Evolutionary conservation across 2,797 vertebrate genomes (phyloP), one percentile per base, ranked within the genome.

Genomic region (Cuculus canorus): DNA sequence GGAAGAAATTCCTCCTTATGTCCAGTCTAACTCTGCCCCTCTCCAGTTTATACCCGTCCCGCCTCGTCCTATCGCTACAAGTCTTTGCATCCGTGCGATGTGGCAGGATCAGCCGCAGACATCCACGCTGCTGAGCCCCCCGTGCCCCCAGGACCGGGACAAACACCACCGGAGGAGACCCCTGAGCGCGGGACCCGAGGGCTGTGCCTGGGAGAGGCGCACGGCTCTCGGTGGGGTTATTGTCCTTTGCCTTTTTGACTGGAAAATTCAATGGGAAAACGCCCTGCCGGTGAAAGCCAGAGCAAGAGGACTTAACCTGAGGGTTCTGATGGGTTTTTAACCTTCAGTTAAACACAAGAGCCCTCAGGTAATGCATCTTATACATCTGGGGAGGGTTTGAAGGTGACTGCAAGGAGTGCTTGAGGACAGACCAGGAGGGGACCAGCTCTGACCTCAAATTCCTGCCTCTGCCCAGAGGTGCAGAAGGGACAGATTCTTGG

Each of bases 81-180:
- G n/a, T n/a, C n/a, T n/a, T n/a, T n/a, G n/a, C n/a, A n/a, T n/a
- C n/a, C n/a, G n/a, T n/a, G n/a, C n/a, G n/a, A n/a, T n/a, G n/a
- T n/a, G n/a, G n/a, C n/a, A n/a, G n/a, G n/a, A n/a, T n/a, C n/a
- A n/a, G n/a, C n/a, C n/a, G n/a, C n/a, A 1, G 32, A 43, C 11
- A 8, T 14, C 2, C n/a, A 0, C 0, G 8, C 45, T 10, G 18
- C 76, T 56, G 77, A 64, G 71, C 59, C 16, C 3, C 5, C 8
- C 23, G 68, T 9, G 30, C 23, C 4, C 4, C 41, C 4, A 11
- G 68, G 30, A 3, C 1, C 1, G 1, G 7, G 10, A 27, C 6
- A 17, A 35, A 57, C 0, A 1, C 25, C 50, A 80, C 53, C 17
- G 54, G 82, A 28, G 37, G 25, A 41, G 27, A 25, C 7, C 33